Percentiles rank a stretch among this genome's conserved stretches.
Conservation (phyloP, 2,888 invertebrate genomes). For the Philaethria dido region DNA sequence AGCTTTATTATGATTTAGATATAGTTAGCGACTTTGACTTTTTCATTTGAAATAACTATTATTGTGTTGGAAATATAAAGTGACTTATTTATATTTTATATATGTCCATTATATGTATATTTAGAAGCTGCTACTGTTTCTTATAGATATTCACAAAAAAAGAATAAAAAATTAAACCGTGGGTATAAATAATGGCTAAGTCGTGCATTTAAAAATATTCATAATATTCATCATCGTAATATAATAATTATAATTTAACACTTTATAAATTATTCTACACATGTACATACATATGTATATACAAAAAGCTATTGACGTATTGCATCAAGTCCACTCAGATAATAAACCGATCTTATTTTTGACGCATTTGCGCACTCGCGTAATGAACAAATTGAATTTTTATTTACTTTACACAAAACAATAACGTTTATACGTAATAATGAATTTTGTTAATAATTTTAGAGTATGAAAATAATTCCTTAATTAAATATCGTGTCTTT, state of each 20-base stretch:
- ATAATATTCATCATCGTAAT: background rate
- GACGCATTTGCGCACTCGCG: background rate
- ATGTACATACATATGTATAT: background rate
- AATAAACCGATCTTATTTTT: background rate
- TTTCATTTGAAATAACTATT: no score
- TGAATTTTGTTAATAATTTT: background rate
- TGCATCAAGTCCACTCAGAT: background rate
- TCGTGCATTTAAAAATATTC: background rate
- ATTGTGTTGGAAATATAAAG: no score
- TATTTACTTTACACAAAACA: background rate
- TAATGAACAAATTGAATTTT: background rate
- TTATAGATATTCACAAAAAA: no score
- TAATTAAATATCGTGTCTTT: background rate
- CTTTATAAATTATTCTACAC: no score
- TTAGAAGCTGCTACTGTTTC: no score
- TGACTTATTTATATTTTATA: no score
- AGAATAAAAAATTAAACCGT: no score
- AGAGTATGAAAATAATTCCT: background rate
- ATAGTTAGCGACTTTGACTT: background rate
- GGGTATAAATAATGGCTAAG: no score
- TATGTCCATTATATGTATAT: no score
- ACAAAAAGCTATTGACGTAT: slow-evolving; percentile 11
- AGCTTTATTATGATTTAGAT: background rate
- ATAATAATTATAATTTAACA: no score
- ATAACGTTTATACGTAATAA: background rate